A percentile compares a stretch with the other conserved stretches of the same genome.
Evolutionary conservation across 2,888 invertebrate species (phyloP).

Genomic region (Drosophila rubida): DNA sequence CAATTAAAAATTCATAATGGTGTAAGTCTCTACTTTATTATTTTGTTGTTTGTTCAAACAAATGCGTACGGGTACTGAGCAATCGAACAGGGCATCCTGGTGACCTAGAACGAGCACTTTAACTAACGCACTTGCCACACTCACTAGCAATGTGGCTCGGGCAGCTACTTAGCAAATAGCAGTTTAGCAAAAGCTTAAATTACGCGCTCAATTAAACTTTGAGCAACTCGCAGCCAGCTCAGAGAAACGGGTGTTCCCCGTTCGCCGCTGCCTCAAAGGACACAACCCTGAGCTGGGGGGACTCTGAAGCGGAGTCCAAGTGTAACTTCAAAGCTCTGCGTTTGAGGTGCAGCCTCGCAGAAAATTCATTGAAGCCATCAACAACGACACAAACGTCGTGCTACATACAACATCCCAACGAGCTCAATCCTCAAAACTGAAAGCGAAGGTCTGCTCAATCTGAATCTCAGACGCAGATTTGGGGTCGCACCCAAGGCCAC

Average conservation of each 20-base stretch:
- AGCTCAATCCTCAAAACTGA: neutral
- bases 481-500: constrained; percentile 13
- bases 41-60: neutral
- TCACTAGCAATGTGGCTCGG: neutral
- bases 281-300: constrained; percentile 5
- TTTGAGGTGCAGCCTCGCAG: constrained; percentile 77
- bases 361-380: constrained; percentile 67
- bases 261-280: constrained; percentile 10
- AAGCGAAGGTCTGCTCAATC: constrained; percentile 4
- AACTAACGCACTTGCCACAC: constrained; percentile 44
- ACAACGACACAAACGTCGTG: constrained; percentile 29
- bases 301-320: constrained; percentile 26
- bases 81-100: neutral
- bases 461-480: constrained; percentile 22
- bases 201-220: constrained; percentile 78
- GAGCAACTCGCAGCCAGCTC: constrained; percentile 52
- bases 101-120: constrained; percentile 19
- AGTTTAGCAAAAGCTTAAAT: constrained; percentile 75
- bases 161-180: constrained; percentile 70
- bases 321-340: constrained; percentile 74
- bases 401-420: neutral
- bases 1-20: constrained; percentile 54
- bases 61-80: neutral
- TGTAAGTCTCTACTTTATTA: constrained; percentile 4
- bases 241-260: constrained; percentile 7